Percentiles rank a stretch among this genome's conserved stretches.
phyloP scores from a whole-genome alignment of 2,113 vertebrate genomes.

The Perca schrenkii region DNA sequence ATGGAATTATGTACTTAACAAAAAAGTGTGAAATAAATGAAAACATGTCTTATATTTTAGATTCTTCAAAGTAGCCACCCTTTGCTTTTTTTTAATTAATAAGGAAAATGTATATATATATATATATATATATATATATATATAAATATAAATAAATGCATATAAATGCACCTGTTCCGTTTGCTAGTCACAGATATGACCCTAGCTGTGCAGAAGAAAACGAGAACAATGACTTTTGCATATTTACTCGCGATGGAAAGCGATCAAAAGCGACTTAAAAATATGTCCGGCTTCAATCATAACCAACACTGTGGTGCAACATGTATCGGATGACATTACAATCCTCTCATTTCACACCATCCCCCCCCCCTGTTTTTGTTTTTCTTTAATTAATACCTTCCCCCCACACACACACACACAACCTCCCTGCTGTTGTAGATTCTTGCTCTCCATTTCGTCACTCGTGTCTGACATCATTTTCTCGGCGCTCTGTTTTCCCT shows the following conservation, averaged over 20 bases:
- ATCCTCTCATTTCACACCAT: neutral
- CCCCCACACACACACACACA: neutral
- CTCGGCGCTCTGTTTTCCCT: constrained; percentile 30
- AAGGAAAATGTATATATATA: neutral
- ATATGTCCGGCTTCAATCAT: neutral
- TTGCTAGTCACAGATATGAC: neutral
- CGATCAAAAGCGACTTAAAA: neutral
- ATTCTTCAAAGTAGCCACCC: too few species aligned
- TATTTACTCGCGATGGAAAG: neutral
- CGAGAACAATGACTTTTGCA: neutral
- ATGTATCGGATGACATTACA: neutral
- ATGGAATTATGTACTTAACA: too few species aligned
- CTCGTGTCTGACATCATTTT: constrained; percentile 30
- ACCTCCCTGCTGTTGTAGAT: neutral
- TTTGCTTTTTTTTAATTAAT: too few species aligned
- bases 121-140: neutral
- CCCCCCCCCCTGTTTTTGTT: neutral
- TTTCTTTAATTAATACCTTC: neutral
- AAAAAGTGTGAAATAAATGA: too few species aligned
- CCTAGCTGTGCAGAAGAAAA: neutral
- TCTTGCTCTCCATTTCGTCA: constrained; percentile 61
- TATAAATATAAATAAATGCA: too few species aligned
- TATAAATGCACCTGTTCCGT: neutral
- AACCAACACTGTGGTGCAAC: neutral
- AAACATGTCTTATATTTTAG: too few species aligned